Conservation (phyloP, 2,797 vertebrate species). For the Malurus splendens region DNA sequence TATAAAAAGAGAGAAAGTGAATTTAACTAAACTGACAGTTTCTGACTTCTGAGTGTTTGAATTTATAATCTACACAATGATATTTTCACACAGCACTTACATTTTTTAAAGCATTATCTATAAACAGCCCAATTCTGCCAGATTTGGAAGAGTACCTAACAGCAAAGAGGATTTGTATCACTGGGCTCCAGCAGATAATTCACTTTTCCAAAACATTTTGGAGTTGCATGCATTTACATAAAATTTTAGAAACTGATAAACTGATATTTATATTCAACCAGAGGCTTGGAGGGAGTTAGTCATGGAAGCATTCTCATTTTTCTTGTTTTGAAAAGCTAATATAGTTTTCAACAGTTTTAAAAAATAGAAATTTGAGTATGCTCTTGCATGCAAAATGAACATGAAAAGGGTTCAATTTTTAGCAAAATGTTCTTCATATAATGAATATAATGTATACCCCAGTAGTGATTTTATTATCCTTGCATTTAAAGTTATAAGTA, state of each 20-base stretch:
- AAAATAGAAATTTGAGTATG: neutral
- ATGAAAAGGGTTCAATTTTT: constrained; percentile 22
- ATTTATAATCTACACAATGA: neutral
- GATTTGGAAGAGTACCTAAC: neutral
- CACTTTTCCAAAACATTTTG: neutral
- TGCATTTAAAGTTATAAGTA: constrained; percentile 25
- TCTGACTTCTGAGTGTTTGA: neutral
- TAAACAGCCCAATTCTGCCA: neutral
- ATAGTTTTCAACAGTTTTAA: neutral
- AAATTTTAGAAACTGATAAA: neutral
- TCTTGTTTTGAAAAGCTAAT: constrained; percentile 9
- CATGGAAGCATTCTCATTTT: neutral
- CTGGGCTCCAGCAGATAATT: neutral
- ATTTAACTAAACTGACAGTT: neutral
- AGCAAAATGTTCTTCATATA: neutral
- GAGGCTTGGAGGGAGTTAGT: neutral
- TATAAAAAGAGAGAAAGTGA: neutral
- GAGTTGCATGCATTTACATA: neutral
- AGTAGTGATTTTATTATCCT: constrained; percentile 24
- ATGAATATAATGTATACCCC: neutral
- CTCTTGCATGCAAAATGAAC: constrained; percentile 5
- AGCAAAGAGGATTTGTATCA: neutral
- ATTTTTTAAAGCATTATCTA: neutral
- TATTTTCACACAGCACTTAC: neutral
- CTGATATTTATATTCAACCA: neutral